Conservation (phyloP, 2,113 vertebrate genomes). For the Cairina moschata region DNA sequence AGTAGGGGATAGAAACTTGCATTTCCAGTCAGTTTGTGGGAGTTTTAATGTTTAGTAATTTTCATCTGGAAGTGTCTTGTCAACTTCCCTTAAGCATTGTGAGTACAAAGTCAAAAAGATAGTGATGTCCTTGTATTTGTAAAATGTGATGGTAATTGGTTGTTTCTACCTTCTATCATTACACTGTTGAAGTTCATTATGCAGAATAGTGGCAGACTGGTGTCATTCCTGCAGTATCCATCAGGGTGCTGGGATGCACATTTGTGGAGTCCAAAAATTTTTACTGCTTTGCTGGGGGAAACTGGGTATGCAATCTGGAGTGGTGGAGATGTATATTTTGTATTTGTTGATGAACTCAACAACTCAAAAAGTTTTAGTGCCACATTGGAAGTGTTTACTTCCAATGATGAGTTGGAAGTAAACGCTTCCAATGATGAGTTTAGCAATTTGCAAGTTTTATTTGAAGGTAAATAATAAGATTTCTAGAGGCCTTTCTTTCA, state of each 20-base stretch:
- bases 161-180: neutral
- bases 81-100: neutral
- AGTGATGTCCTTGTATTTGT: neutral
- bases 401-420: too few species aligned
- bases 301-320: neutral
- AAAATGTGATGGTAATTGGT: rapidly evolving
- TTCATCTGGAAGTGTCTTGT: neutral
- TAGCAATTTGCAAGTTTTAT: neutral
- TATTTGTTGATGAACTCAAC: neutral
- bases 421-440: neutral
- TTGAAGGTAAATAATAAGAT: neutral
- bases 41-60: neutral
- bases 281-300: neutral
- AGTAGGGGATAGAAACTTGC: neutral
- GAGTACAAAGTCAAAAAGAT: neutral
- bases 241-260: neutral
- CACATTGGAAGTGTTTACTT: too few species aligned
- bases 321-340: neutral
- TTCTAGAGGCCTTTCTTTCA: neutral
- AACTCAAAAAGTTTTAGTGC: too few species aligned
- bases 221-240: neutral
- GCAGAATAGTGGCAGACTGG: neutral
- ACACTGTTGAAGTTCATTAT: neutral
- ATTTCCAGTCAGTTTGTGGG: neutral
- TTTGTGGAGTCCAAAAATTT: neutral